A percentile compares a stretch with the other conserved stretches of the same genome.
Conservation (phyloP, 2,888 invertebrate species). For the Nemotelus nigrinus region DNA sequence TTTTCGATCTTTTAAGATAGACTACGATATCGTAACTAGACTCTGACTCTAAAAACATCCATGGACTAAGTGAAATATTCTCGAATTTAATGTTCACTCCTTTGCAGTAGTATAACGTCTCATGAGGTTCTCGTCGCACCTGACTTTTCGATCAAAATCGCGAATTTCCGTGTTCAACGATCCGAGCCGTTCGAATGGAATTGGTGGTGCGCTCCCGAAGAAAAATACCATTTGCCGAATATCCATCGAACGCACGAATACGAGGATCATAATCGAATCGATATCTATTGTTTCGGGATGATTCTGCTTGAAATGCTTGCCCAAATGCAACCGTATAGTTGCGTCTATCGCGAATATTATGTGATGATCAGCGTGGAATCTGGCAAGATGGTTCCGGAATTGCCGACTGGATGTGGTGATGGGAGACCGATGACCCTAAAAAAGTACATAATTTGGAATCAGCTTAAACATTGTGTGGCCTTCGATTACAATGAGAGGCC, state of each 20-base stretch:
- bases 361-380: constrained; percentile 7
- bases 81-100: not conserved
- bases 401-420: not conserved
- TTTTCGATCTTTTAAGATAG: not conserved
- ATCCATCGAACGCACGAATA: not conserved
- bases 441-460: not conserved
- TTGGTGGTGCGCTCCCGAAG: constrained; percentile 16
- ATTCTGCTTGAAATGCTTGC: constrained; percentile 1
- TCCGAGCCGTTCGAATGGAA: not conserved
- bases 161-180: not conserved
- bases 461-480: not conserved
- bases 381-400: not conserved
- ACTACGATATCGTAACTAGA: too few relatives aligned
- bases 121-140: not conserved
- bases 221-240: constrained; percentile 3
- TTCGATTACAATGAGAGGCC: not conserved
- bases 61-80: not conserved
- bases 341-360: constrained; percentile 1
- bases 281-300: constrained; percentile 21
- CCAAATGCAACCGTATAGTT: constrained; percentile 15
- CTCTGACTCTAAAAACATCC: too few relatives aligned
- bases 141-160: constrained; percentile 15
- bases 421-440: not conserved
- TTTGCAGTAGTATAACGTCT: constrained; percentile 8
- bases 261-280: not conserved